Evolutionary conservation across 2,888 invertebrate species (phyloP), one percentile per base, ranked within the genome.

Genomic region (Scaptodrosophila latifasciaeformis): DNA sequence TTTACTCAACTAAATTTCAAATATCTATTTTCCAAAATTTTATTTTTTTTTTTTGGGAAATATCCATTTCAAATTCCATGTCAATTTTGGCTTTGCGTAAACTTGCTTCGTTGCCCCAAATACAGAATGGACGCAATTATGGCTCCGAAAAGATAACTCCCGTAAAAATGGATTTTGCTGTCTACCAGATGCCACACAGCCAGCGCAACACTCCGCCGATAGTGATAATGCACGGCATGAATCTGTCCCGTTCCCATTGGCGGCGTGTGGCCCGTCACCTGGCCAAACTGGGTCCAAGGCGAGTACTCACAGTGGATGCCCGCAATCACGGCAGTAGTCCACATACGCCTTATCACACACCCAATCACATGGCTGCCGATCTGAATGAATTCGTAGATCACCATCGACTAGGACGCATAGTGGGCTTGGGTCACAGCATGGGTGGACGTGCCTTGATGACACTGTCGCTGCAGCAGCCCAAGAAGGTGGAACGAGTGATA

Each of bases 401-500:
- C 1, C 43, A 48, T 0, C 7, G 35, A 0, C 13, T 69, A 2
- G 18, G n/a, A 0, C 49, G 64, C 17, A 59, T 70, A 1, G 47
- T 63, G 12, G 64, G 53, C 1, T 7, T 68, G 4, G 68, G 64
- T 0, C 59, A 67, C 7, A 45, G 54, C 29, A 55, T 63, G 51
- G 70, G 63, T 0, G 70, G 63, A 0, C 17, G 56, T 13, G 60
- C 56, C 2, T 10, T 68, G 24, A 68, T 68, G 70, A 64, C 64
- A 0, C 29, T 68, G 19, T 59, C 67, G 1, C 12, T 70, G 12
- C 54, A 30, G 2, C 44, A 42, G 5, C 70, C 68, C 1, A 18
- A 54, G 12, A 29, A 59, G 2, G 67, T 66, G 12, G 63, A 70
- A 10, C 49, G 67, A 0, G 53, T 49, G 5, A 54, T 63, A 6